A percentile compares a stretch with the other conserved stretches of the same genome.
Evolutionary conservation across 2,113 vertebrate genomes (phyloP).

Genomic region (Petaurus breviceps): DNA sequence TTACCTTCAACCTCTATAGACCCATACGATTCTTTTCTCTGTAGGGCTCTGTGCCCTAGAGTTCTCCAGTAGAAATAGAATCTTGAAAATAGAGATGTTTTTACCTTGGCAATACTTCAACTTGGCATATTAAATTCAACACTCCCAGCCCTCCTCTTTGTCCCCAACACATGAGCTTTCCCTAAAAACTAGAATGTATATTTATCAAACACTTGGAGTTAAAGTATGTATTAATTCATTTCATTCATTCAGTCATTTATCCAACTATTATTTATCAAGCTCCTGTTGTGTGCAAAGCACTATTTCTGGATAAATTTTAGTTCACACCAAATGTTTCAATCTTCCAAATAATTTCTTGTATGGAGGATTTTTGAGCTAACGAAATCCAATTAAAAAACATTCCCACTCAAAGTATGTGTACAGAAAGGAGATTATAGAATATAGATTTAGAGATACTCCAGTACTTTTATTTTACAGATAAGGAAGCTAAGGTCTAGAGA

Average conservation of each 20-base stretch:
- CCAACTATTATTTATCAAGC: not conserved
- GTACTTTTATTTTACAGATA: not conserved
- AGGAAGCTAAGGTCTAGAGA: too few relatives aligned
- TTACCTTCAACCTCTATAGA: not conserved
- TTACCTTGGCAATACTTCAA: not conserved
- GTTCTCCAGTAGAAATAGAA: not conserved
- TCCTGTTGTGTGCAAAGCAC: not conserved
- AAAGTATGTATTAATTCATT: not conserved
- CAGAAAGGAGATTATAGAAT: not conserved
- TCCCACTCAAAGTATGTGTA: not conserved
- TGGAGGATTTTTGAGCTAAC: not conserved
- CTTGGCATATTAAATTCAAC: not conserved
- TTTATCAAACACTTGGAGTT: not conserved
- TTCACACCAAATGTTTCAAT: not conserved
- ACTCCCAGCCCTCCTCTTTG: not conserved
- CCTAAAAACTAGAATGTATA: not conserved
- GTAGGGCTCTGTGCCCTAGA: not conserved
- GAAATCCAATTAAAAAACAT: not conserved
- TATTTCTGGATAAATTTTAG: not conserved
- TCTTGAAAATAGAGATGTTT: not conserved
- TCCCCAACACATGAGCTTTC: not conserved
- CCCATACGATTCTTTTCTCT: not conserved
- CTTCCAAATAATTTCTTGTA: not conserved
- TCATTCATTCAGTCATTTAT: not conserved
- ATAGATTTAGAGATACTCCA: not conserved